Base-by-base conservation (phyloP, 2,113 vertebrate species). In the Speoplatyrhinus poulsoni region DNA sequence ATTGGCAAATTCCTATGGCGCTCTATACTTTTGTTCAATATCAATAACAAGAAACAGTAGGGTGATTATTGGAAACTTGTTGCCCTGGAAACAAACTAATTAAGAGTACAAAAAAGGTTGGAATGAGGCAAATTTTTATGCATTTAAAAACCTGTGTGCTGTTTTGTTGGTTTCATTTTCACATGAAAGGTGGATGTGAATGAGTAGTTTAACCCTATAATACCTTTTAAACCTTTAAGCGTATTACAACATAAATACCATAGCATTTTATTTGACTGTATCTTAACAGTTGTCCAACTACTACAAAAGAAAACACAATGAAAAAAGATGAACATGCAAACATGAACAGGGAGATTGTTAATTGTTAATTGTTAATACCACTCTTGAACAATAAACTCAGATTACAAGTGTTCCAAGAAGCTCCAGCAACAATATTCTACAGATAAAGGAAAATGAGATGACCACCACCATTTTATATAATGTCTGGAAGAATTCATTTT, bases 281-380 rank as follows among this genome's bases (percentile, higher is more conserved):
- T 48, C 60, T 56, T 46, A 49, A 63, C 7, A 36, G 5, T 12
- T 13, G 71, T 9, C 3, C 82, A 58, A 55, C 46, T 64, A 75
- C 47, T 56, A 75, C 61, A 85, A 75, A 70, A 80, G 74, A 66
- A 32, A 46, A 64, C 26, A 64, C 46, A 60, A 72, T 0, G 0
- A 66, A 76, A 78, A 52, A 17, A 36, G 19, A 62, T 73, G 41
- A 72, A 80, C 80, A 79, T 85, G 76, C 73, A 83, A 75, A 72
- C 75, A 68, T 57, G 72, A 80, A 76, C 10, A 83, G 82, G 78
- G 87, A 88, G 86, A 90, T 77, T 68, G n/a, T n/a, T n/a, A n/a
- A n/a, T n/a, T n/a, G n/a, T n/a, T 53, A 79, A 70, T 57, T 86
- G 67, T 26, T 26, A 26, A 26, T 87, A 84, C 33, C 60, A 70